Evolutionary conservation across 1,140 invertebrate genomes (phyloP).

Genomic region (Drosophila kohkoa): DNA sequence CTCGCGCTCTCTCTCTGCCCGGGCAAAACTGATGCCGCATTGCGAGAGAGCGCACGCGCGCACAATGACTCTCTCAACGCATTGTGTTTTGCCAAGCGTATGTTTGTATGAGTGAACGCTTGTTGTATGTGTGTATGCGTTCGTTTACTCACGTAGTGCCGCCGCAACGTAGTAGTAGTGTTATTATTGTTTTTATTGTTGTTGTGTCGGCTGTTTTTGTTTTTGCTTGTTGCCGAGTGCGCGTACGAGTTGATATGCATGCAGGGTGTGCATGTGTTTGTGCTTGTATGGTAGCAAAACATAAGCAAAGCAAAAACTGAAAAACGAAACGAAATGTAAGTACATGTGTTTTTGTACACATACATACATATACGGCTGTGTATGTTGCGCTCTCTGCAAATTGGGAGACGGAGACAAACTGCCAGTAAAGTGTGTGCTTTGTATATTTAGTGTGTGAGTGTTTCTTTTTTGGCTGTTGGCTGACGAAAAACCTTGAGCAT

Average conservation of each 20-base stretch:
- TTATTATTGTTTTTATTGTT: conserved; percentile 77
- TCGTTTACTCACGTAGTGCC: conserved; percentile 72
- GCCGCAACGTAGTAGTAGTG: conserved; percentile 72
- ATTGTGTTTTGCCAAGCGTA: conserved; percentile 43
- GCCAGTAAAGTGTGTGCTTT: conserved; percentile 47
- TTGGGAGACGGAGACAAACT: conserved; percentile 52
- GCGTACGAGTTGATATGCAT: conserved; percentile 34
- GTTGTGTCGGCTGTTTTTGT: conserved; percentile 57
- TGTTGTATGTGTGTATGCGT: conserved; percentile 45
- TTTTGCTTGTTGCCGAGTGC: conserved; percentile 74
- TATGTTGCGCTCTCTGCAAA: conserved; percentile 39
- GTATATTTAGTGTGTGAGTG: conserved; percentile 34
- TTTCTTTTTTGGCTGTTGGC: conserved; percentile 46
- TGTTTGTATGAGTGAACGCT: conserved; percentile 18
- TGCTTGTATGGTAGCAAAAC: conserved; percentile 68
- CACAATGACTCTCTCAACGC: conserved; percentile 34
- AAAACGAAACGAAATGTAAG: conserved; percentile 62
- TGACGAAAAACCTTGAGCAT: conserved; percentile 67
- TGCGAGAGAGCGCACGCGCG: conserved; percentile 45
- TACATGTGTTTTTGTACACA: conserved; percentile 38
- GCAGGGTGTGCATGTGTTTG: conserved; percentile 16
- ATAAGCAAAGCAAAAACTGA: conserved; percentile 78
- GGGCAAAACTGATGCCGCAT: conserved; percentile 46
- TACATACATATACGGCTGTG: conserved; percentile 12
- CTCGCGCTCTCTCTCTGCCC: conserved; percentile 30